Evolutionary conservation across 2,113 vertebrate species (phyloP).

Genomic region (Sminthopsis crassicaudata): DNA sequence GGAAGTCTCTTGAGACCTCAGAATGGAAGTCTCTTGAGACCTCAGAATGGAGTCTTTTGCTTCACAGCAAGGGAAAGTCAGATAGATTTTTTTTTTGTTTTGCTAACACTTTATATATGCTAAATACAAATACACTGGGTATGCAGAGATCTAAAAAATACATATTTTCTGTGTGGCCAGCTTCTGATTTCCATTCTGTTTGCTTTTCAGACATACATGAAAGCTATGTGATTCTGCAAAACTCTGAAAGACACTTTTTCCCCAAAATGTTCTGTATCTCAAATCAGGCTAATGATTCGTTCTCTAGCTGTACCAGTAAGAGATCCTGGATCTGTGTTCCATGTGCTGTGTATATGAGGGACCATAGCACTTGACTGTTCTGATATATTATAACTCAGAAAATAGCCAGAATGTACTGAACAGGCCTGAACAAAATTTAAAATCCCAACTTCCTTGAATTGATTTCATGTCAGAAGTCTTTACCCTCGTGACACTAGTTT

Average conservation of each 20-base stretch:
- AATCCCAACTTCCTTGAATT: background rate
- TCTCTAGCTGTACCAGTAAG: background rate
- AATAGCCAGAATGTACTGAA: background rate
- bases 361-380: background rate
- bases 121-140: background rate
- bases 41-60: background rate
- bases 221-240: slow-evolving; percentile 1
- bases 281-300: background rate
- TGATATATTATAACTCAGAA: background rate
- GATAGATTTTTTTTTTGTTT: background rate
- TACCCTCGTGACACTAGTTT: too few relatives aligned
- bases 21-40: background rate
- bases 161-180: background rate
- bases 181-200: background rate
- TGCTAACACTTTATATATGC: background rate
- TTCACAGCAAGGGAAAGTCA: slow-evolving; percentile 14
- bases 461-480: background rate
- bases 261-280: background rate
- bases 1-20: background rate
- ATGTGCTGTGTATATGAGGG: background rate
- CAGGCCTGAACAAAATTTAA: background rate
- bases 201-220: slow-evolving; percentile 14
- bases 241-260: background rate
- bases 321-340: background rate
- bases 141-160: background rate